Percentiles rank a stretch among this genome's conserved stretches.
phyloP scores from a whole-genome alignment of 1,140 invertebrate species.

The Heliconius melpomene region DNA sequence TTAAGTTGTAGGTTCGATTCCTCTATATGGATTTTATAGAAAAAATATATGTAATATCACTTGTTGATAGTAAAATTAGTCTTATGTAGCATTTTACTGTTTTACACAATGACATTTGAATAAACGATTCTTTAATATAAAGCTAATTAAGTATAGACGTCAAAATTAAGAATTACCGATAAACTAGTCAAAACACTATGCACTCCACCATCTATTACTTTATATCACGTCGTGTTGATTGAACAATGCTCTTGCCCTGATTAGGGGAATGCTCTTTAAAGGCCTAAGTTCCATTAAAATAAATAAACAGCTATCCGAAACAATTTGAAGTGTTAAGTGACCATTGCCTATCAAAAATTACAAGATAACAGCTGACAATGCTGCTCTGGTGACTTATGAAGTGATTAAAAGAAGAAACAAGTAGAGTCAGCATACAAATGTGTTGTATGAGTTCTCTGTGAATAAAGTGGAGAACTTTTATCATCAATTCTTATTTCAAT shows the following conservation, averaged over 20 bases:
- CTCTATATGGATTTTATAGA: no score
- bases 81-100: not conserved
- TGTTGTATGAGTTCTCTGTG: not conserved
- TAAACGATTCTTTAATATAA: no score
- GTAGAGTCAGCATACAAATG: constrained; percentile 57
- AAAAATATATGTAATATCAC: no score
- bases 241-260: constrained; percentile 70
- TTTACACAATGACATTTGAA: no score
- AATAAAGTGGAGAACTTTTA: not conserved
- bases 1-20: no score
- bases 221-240: constrained; percentile 76
- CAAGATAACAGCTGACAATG: constrained; percentile 73
- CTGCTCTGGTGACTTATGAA: constrained; percentile 75
- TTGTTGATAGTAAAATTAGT: not conserved
- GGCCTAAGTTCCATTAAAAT: constrained; percentile 71
- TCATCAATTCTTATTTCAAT: constrained; percentile 3
- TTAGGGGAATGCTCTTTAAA: constrained; percentile 78
- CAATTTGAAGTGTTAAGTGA: constrained; percentile 79
- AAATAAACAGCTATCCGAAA: constrained; percentile 76
- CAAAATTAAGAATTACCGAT: constrained; percentile 23
- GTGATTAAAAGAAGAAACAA: constrained; percentile 65
- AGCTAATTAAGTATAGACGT: constrained; percentile 8
- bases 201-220: constrained; percentile 63
- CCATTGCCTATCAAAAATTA: constrained; percentile 79
- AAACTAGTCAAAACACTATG: constrained; percentile 19